Evolutionary conservation across 1,140 invertebrate species (phyloP).

Genomic region (Sipha flava): DNA sequence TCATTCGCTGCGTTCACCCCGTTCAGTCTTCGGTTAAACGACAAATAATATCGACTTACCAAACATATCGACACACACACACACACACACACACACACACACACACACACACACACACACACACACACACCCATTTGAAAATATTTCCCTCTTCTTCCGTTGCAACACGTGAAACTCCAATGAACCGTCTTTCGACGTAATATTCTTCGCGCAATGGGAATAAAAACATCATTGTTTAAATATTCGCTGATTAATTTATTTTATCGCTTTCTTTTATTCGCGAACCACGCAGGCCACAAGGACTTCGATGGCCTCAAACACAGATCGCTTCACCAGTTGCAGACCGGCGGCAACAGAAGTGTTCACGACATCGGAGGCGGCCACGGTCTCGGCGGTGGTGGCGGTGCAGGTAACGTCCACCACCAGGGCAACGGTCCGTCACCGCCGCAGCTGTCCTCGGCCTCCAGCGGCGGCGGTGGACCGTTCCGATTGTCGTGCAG

Average conservation of each 20-base stretch:
- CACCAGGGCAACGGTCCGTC: conserved; percentile 13
- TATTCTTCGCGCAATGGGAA: no score
- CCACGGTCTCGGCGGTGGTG: not conserved
- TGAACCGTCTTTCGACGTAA: no score
- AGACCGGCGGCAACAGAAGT: conserved; percentile 4
- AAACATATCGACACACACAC: not conserved
- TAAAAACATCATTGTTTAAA: no score
- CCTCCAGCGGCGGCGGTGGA: not conserved
- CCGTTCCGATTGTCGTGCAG: conserved; percentile 21
- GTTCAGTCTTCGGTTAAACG: not conserved
- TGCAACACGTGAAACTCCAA: no score
- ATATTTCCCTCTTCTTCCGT: no score
- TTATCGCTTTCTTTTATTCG: not conserved
- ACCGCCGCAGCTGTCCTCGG: not conserved
- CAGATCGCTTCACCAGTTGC: conserved; percentile 11
- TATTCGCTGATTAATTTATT: not conserved
- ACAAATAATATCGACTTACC: not conserved
- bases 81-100: not conserved
- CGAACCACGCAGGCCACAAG: not conserved
- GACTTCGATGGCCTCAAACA: conserved; percentile 25
- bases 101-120: no score
- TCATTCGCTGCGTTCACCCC: not conserved
- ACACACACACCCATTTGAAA: no score
- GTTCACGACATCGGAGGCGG: not conserved
- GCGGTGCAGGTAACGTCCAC: not conserved